Evolutionary conservation across 2,113 vertebrate species (phyloP), one percentile per base, ranked within the genome.

Genomic region (Hassar affinis): DNA sequence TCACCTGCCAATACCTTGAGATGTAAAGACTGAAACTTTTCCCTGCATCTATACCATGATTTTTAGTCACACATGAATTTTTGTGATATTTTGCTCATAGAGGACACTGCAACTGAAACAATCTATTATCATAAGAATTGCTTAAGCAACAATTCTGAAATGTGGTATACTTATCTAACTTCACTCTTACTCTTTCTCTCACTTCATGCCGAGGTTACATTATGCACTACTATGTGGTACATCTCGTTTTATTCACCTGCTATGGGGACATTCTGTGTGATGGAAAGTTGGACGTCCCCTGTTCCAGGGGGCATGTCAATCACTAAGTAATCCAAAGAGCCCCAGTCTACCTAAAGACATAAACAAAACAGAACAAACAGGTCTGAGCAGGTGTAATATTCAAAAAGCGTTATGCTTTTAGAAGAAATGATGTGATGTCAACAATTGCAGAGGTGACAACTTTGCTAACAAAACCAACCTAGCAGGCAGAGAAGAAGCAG

Each of bases 221-320:
- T 42, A 42, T 42, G 38, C n/a, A n/a, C n/a, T n/a, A n/a, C n/a
- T n/a, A n/a, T n/a, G n/a, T n/a, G n/a, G n/a, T n/a, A n/a, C n/a
- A n/a, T n/a, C n/a, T n/a, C n/a, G n/a, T 20, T 72, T 82, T 18
- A 79, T 49, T 33, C 90, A 98, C 98, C 98, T 93, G 96, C 91
- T 87, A 99, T 85, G 0, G 96, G 98, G 91, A 99, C 88, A 90
- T 96, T 99, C 91, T 99, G 98, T 38, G 96, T 95, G 80, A 99
- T 91, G 12, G 97, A 98, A 66, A 99, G 93, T 72, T 99, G 98
- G 7, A 99, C 97, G 85, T 99, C 98, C 90, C 98, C 98, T 12
- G 98, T 99, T 76, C 97, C 98, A 61, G 98, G 98, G 52, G 98
- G 98, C 97, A 99, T 97, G 90, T 99, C 98, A 81, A 99, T 91